These are phyloP conservation scores for Oryzias woworae DNA, from an alignment of 2,113 vertebrate species.

Conservation along the genomic window DNA sequence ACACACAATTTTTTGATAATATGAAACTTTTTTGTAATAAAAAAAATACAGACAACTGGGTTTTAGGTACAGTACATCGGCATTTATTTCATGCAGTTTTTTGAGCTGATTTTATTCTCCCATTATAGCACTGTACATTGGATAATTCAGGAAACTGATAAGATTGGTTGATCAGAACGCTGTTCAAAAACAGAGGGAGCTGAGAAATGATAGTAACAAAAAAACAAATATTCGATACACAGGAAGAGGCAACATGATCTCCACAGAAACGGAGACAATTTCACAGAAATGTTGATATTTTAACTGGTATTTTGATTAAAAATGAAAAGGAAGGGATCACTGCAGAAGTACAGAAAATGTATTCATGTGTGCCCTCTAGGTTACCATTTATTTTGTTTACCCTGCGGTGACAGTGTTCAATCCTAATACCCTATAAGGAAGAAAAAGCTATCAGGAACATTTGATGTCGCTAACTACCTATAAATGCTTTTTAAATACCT, in stretches of 20 bases:
- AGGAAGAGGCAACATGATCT: constrained; percentile 55
- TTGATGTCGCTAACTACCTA: constrained; percentile 21
- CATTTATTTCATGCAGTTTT: constrained; percentile 96
- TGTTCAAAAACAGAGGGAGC: constrained; percentile 61
- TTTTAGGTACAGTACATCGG: constrained; percentile 85
- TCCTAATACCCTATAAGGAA: constrained; percentile 19
- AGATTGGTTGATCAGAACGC: constrained; percentile 78
- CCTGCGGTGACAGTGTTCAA: constrained; percentile 47
- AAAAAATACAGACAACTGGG: constrained; percentile 22
- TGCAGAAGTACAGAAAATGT: constrained; percentile 30
- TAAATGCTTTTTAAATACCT: constrained; percentile 26
- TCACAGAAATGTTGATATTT: constrained; percentile 64
- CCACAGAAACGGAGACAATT: constrained; percentile 54
- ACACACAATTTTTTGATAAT: no score
- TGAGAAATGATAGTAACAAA: constrained; percentile 58
- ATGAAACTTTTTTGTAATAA: neutral
- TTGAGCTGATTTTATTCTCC: constrained; percentile 87
- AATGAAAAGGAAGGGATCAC: constrained; percentile 38
- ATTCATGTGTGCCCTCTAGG: constrained; percentile 9
- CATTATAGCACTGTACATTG: constrained; percentile 82
- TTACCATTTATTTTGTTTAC: constrained; percentile 26
- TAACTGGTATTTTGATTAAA: constrained; percentile 37
- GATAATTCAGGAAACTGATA: constrained; percentile 77
- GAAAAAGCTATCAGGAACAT: constrained; percentile 18
- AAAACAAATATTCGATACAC: constrained; percentile 51